phyloP scores from a whole-genome alignment of 2,113 vertebrate species.

The Rousettus leschenaultii region DNA sequence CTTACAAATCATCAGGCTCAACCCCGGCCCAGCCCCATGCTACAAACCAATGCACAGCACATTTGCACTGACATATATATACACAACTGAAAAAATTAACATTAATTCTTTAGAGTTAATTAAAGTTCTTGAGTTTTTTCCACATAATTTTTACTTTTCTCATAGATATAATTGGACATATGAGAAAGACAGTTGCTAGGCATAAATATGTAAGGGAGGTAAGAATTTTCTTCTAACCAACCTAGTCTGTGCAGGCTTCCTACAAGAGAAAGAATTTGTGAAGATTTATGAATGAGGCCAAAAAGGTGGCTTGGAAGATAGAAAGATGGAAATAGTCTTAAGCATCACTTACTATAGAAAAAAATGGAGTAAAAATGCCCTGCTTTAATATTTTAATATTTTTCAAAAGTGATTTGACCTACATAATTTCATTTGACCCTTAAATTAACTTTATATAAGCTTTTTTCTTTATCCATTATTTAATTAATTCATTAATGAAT shows the following conservation, averaged over 20 bases:
- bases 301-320: background rate
- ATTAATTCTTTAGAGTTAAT: conserved; percentile 26
- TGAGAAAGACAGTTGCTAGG: conserved; percentile 47
- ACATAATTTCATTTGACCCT: conserved; percentile 54
- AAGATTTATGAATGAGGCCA: conserved; percentile 61
- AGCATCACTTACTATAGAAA: background rate
- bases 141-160: conserved; percentile 29
- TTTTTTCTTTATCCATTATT: conserved; percentile 41
- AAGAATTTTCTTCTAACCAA: conserved; percentile 32
- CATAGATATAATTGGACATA: conserved; percentile 27
- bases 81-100: background rate
- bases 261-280: background rate
- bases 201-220: conserved; percentile 50
- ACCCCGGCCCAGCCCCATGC: no score
- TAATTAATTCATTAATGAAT: conserved; percentile 54
- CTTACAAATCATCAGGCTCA: background rate
- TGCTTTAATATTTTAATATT: conserved; percentile 4
- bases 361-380: background rate
- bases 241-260: background rate
- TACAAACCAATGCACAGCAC: background rate
- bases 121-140: conserved; percentile 6
- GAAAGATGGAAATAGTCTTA: background rate
- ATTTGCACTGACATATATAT: background rate
- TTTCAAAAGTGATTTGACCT: conserved; percentile 38
- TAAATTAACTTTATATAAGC: conserved; percentile 12